Conservation (phyloP, 2,797 vertebrate species). For the Poecilia picta region DNA sequence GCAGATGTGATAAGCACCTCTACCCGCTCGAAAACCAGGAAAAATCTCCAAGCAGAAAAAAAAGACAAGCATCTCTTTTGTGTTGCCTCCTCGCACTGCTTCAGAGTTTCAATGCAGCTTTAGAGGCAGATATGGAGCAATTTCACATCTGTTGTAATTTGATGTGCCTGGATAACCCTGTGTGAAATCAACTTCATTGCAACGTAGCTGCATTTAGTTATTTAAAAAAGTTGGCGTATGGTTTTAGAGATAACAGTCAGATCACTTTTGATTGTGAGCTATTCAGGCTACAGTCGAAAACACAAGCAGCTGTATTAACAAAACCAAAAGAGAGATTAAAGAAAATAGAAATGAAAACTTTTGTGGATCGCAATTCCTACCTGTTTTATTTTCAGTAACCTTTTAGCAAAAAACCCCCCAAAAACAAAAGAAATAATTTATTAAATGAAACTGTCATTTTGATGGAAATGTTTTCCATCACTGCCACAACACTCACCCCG, state of each 20-base stretch:
- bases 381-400: conserved; percentile 31
- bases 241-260: conserved; percentile 73
- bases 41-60: conserved; percentile 68
- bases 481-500: conserved; percentile 70
- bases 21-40: conserved; percentile 73
- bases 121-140: conserved; percentile 72
- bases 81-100: conserved; percentile 65
- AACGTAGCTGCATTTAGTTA: conserved; percentile 78
- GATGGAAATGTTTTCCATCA: conserved; percentile 68
- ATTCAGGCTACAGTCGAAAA: conserved; percentile 46
- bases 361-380: conserved; percentile 41
- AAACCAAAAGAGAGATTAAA: not conserved
- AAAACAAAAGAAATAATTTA: conserved; percentile 22
- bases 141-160: conserved; percentile 83
- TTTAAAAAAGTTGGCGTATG: conserved; percentile 76
- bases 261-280: conserved; percentile 70
- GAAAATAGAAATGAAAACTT: not conserved
- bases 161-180: conserved; percentile 75
- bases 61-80: conserved; percentile 79
- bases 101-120: conserved; percentile 72
- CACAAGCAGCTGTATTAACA: conserved; percentile 29
- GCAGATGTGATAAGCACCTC: conserved; percentile 80
- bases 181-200: conserved; percentile 80
- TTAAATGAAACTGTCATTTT: conserved; percentile 73
- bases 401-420: conserved; percentile 24